Evolutionary conservation across 1,140 invertebrate genomes (phyloP), one percentile per base, ranked within the genome.

Genomic region (Aphidius ervi): DNA sequence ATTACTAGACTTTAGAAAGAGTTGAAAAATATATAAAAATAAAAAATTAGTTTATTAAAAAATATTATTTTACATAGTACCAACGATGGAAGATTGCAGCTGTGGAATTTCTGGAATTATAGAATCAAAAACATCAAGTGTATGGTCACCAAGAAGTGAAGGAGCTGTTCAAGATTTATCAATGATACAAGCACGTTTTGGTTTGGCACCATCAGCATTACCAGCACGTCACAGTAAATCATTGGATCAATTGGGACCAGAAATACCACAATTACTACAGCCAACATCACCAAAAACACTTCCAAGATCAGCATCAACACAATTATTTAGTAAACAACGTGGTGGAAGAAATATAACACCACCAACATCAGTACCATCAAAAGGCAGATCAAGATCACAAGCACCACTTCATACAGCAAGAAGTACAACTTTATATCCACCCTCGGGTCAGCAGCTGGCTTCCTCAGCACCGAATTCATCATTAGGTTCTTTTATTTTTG

Each of bases 161-260:
- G 75, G 77, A 7, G 75, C 71, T 0, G 71, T 66, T 0, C 76
- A 79, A 37, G 74, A 78, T 42, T 66, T 74, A 7, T 67, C 55
- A 1, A 67, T 65, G 48, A 66, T 72, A 0, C 73, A 70, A 9
- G 69, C 65, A 3, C 74, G 76, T 0, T 60, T 76, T 4, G 70
- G 71, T 63, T 65, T 77, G 3, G 68, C 66, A 0, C 74, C 74
- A 5, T 70, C 74, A 3, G 83, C 81, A 2, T 70, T 88, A 40
- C 87, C 88, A 5, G 85, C 88, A 2, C 79, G 89, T 52, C 89
- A 92, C 71, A 91, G 89, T 70, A 92, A 91, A 69, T 91, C 89
- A 0, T 70, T 92, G 46, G 90, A 92, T 71, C 89, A 92, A 66
- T 70, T 92, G 16, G 84, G 78, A 0, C 77, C 77, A 5, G 77